These are phyloP conservation scores for Drusus annulatus DNA, from an alignment of 1,140 invertebrate genomes.

Conservation along the genomic window DNA sequence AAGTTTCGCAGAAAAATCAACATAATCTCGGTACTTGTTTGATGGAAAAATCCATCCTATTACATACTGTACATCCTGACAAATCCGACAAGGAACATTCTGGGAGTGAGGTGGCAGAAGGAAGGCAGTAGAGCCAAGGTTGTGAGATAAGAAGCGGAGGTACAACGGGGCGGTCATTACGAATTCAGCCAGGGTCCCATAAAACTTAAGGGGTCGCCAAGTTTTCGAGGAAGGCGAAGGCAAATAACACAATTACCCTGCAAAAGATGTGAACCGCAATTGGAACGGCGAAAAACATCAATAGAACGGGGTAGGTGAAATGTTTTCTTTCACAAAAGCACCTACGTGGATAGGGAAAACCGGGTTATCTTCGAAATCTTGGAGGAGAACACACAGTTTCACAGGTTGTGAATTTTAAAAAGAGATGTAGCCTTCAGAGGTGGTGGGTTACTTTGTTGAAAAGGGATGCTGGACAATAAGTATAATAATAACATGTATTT, in stretches of 20 bases:
- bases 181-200: not conserved
- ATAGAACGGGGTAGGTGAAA: too few species aligned
- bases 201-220: conserved; percentile 15
- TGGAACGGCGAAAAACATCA: not conserved
- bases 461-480: too few species aligned
- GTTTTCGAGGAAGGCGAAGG: not conserved
- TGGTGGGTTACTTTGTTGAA: too few species aligned
- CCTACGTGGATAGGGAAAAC: too few species aligned
- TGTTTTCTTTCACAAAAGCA: too few species aligned
- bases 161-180: conserved; percentile 4
- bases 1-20: too few species aligned
- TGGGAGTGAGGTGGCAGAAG: not conserved
- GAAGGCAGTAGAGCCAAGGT: not conserved
- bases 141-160: not conserved
- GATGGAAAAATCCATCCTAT: not conserved
- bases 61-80: not conserved
- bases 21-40: not conserved
- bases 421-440: too few species aligned
- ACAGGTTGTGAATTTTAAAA: too few species aligned
- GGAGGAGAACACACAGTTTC: too few species aligned
- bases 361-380: too few species aligned
- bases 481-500: too few species aligned
- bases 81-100: not conserved
- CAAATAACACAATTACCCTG: conserved; percentile 24
- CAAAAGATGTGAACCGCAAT: conserved; percentile 6